Evolutionary conservation across 1,140 invertebrate species (phyloP).

Genomic region (Drosophila mauritiana): DNA sequence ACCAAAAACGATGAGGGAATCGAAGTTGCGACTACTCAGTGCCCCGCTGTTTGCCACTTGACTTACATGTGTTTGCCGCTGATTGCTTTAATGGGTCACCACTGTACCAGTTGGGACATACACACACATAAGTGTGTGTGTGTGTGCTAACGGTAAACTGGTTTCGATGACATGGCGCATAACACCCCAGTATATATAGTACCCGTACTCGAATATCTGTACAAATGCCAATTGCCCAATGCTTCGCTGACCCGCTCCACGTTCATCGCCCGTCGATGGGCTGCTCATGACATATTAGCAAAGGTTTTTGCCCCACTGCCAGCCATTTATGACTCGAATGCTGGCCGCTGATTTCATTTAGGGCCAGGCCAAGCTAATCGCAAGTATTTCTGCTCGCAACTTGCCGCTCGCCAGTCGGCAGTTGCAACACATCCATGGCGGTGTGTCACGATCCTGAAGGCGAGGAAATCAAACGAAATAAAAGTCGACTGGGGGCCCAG

Average conservation of each 20-base stretch:
- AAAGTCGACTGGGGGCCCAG: slow-evolving; percentile 15
- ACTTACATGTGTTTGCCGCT: slow-evolving; percentile 69
- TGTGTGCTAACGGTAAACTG: slow-evolving; percentile 46
- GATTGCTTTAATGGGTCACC: slow-evolving; percentile 58
- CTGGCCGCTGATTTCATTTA: slow-evolving; percentile 48
- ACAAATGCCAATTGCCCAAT: slow-evolving; percentile 47
- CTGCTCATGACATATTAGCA: slow-evolving; percentile 49
- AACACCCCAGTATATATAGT: slow-evolving; percentile 12
- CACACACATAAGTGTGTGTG: slow-evolving; percentile 11
- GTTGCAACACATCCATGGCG: slow-evolving; percentile 49
- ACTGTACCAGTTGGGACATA: slow-evolving; percentile 47
- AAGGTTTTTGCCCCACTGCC: slow-evolving; percentile 27
- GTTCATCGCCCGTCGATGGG: slow-evolving; percentile 26
- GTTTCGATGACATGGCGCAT: slow-evolving; percentile 31
- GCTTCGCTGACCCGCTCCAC: slow-evolving; percentile 28
- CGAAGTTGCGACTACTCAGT: slow-evolving; percentile 9
- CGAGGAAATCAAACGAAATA: slow-evolving; percentile 59
- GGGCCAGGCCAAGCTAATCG: slow-evolving; percentile 46
- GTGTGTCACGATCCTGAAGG: slow-evolving; percentile 76
- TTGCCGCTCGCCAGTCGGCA: slow-evolving; percentile 6
- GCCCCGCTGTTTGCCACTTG: slow-evolving; percentile 57
- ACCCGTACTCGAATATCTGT: background rate
- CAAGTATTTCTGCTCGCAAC: slow-evolving; percentile 27
- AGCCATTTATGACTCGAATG: slow-evolving; percentile 35
- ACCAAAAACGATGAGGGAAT: slow-evolving; percentile 35